A percentile compares a stretch with the other conserved stretches of the same genome.
These are phyloP conservation scores for Enteromius argenteus DNA, from an alignment of 2,797 vertebrate genomes.

Conservation along the genomic window DNA sequence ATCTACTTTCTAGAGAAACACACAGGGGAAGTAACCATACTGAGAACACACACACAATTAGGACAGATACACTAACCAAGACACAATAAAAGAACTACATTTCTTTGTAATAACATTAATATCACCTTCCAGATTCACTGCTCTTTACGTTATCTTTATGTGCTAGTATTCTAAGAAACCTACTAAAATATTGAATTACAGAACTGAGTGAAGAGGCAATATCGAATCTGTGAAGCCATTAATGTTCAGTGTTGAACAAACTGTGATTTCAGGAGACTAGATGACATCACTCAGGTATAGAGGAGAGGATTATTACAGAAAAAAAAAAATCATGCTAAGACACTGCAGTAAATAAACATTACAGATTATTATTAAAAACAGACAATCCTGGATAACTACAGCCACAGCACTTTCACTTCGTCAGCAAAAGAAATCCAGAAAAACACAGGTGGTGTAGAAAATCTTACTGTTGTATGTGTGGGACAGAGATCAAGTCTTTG, in stretches of 20 bases:
- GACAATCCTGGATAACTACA: not conserved
- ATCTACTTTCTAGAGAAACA: slow-evolving; percentile 91
- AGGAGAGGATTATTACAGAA: not conserved
- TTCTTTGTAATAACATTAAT: not conserved
- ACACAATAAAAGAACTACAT: not conserved
- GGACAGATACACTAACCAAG: not conserved
- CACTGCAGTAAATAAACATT: not conserved
- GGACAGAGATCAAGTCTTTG: not conserved
- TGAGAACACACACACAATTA: slow-evolving; percentile 11
- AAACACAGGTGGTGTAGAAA: slow-evolving; percentile 9
- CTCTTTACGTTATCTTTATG: not conserved
- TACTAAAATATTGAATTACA: not conserved
- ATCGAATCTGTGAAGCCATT: not conserved
- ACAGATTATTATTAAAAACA: not conserved
- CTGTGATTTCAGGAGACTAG: not conserved
- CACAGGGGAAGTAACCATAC: slow-evolving; percentile 34
- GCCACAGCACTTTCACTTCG: not conserved
- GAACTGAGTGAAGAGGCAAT: not conserved
- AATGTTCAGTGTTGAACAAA: not conserved
- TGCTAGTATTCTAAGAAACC: not conserved
- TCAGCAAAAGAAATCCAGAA: not conserved
- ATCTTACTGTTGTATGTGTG: not conserved
- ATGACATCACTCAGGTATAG: not conserved
- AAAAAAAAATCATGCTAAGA: not conserved
- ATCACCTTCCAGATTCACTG: not conserved